These are phyloP conservation scores for Decapterus maruadsi DNA, from an alignment of 2,797 vertebrate genomes.

Conservation along the genomic window DNA sequence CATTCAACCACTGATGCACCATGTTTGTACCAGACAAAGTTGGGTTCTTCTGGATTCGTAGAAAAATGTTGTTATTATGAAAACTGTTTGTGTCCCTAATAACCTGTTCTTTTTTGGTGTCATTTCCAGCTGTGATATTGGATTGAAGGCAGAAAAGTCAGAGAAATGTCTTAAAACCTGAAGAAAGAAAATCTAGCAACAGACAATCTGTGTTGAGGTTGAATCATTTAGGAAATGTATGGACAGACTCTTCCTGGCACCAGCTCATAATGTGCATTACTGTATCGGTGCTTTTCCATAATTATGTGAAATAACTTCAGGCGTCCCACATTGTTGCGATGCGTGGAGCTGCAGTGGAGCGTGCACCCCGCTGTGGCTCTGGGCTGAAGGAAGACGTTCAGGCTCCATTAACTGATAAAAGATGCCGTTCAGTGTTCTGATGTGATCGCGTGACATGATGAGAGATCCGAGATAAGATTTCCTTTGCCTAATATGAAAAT, in stretches of 20 bases:
- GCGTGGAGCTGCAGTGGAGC: constrained; percentile 4
- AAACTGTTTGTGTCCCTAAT: not conserved
- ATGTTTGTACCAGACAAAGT: not conserved
- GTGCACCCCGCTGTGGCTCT: constrained; percentile 1
- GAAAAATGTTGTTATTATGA: not conserved
- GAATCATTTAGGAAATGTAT: too few relatives aligned
- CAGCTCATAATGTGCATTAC: not conserved
- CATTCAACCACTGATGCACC: constrained; percentile 2
- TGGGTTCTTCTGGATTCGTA: not conserved
- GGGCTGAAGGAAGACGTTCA: constrained; percentile 19
- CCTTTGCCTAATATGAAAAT: too few relatives aligned
- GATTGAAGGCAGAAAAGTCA: not conserved
- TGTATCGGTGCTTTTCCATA: constrained; percentile 14
- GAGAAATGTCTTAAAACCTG: not conserved
- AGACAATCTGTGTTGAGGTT: not conserved
- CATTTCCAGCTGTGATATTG: not conserved
- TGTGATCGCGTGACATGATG: too few relatives aligned
- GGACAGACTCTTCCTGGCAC: not conserved
- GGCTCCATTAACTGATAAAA: constrained; percentile 15
- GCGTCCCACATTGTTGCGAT: not conserved
- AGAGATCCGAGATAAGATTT: too few relatives aligned
- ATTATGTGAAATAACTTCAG: constrained; percentile 3
- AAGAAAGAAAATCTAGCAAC: not conserved
- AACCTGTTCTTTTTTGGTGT: not conserved
- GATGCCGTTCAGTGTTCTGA: not conserved